Evolutionary conservation across 2,797 vertebrate species (phyloP).

Genomic region (Siniperca obscura): DNA sequence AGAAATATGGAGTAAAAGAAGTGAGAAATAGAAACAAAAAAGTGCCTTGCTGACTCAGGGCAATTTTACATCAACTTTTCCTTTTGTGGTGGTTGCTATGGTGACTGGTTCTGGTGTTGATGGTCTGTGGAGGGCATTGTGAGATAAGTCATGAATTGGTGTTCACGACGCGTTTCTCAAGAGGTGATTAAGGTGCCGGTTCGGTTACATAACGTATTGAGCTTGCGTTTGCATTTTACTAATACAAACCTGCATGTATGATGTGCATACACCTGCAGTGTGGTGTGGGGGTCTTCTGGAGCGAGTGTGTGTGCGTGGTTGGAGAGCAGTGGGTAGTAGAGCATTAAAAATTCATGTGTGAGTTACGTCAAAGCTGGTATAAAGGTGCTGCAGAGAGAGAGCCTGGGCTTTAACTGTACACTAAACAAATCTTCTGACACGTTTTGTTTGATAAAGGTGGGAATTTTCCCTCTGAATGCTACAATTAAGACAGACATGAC

Average conservation of each 20-base stretch:
- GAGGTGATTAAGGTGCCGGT: conserved; percentile 18
- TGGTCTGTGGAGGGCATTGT: conserved; percentile 36
- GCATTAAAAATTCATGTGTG: conserved; percentile 77
- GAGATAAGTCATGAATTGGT: conserved; percentile 23
- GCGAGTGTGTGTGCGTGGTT: conserved; percentile 30
- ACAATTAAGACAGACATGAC: background rate
- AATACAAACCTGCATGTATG: conserved; percentile 17
- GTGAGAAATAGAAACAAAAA: conserved; percentile 36
- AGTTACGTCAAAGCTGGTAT: conserved; percentile 73
- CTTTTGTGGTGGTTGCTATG: conserved; percentile 57
- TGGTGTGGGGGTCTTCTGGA: background rate
- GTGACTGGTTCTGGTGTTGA: conserved; percentile 27
- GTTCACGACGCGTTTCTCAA: conserved; percentile 6
- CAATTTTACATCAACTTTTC: conserved; percentile 46
- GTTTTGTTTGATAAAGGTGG: conserved; percentile 3
- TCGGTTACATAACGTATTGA: conserved; percentile 2
- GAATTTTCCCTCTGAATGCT: conserved; percentile 3
- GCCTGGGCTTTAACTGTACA: conserved; percentile 45
- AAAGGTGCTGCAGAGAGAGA: conserved; percentile 69
- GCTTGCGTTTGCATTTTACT: conserved; percentile 27
- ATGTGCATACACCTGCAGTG: conserved; percentile 44
- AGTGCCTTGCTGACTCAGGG: conserved; percentile 53
- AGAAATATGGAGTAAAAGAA: conserved; percentile 27
- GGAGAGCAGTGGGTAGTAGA: conserved; percentile 49
- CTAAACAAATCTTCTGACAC: conserved; percentile 27